Percentiles rank a stretch among this genome's conserved stretches.
Conservation (phyloP, 35 echinoderm and acorn worm species). For the Ophiothrix spiculata region DNA sequence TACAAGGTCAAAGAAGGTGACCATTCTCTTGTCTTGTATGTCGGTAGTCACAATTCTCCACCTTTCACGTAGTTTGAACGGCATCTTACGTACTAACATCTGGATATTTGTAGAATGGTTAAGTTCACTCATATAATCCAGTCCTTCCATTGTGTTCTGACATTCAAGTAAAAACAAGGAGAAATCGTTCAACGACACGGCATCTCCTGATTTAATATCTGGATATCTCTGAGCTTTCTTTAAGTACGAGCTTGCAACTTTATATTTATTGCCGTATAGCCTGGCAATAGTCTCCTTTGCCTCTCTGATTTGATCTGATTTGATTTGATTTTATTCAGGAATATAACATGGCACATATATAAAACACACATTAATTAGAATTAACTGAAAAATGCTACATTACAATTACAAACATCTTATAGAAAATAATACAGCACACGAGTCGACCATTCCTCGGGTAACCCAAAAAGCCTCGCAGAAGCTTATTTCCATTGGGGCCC, state of each 20-base stretch:
- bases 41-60: not conserved
- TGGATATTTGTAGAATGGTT: slow-evolving; percentile 16
- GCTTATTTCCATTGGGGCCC: too few species aligned
- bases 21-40: not conserved
- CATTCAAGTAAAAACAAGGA: slow-evolving; percentile 17
- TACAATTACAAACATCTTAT: too few species aligned
- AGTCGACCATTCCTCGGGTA: too few species aligned
- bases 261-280: slow-evolving; percentile 5
- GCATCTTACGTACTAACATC: not conserved
- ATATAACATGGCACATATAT: too few species aligned
- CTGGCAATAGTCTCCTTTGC: slow-evolving; percentile 11
- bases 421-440: too few species aligned
- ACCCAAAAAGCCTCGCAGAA: too few species aligned
- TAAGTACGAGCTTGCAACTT: not conserved
- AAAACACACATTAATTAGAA: too few species aligned
- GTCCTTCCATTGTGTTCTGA: not conserved
- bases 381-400: too few species aligned
- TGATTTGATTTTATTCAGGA: too few species aligned
- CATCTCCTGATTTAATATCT: slow-evolving; percentile 9
- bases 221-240: not conserved
- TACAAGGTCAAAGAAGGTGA: not conserved
- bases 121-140: not conserved
- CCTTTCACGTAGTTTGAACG: slow-evolving; percentile 5
- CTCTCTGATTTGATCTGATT: slow-evolving; percentile 16
- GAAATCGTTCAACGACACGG: not conserved